Base-by-base conservation (phyloP, 2,888 invertebrate species). In the Amblyteles armatorius region DNA sequence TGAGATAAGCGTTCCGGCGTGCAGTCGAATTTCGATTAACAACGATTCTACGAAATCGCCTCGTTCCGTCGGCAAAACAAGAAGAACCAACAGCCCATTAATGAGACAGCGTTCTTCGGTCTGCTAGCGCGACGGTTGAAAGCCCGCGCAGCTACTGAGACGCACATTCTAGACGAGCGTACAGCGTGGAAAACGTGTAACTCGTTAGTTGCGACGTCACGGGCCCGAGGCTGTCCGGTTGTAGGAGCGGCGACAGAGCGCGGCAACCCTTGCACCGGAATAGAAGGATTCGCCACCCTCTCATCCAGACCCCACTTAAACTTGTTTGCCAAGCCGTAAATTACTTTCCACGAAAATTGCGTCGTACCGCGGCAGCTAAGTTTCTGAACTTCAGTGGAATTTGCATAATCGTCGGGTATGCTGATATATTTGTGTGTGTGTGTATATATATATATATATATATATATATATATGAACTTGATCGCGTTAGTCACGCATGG, bases 281-380 rank as follows among this genome's bases (percentile, higher is more conserved):
- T 26, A 16, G 16, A 48, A 57, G 26, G 44, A 44, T 16, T 57
- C 19, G 2, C 40, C 22, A 44, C 16, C 73, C 44, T 44, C 44
- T 40, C 44, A 73, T 44, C 69, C 73, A 22, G 29, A n/a, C 26
- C 50, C 74, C 63, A 63, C 69, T 79, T 67, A 76, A 83, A 79
- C 79, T 79, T 71, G 63, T 83, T 83, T 83, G 63, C 82, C 63
- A 71, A 55, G 33, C 79, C 79, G 74, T 79, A 83, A 79, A 83
- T 83, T 83, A 63, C 82, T 80, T 78, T n/a, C 60, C 71, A 79
- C 74, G 69, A 63, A 74, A 79, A 69, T 52, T 69, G 26, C 57
- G 57, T 26, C 57, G 13, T 13, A 26, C n/a, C 26, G 26, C 48
- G 9, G 65, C 44, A 29, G 68, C 48, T n/a, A 48, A 44, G 26